Evolutionary conservation across 2,888 invertebrate species (phyloP), one percentile per base, ranked within the genome.

Genomic region (Omphaloscelis lunosa): DNA sequence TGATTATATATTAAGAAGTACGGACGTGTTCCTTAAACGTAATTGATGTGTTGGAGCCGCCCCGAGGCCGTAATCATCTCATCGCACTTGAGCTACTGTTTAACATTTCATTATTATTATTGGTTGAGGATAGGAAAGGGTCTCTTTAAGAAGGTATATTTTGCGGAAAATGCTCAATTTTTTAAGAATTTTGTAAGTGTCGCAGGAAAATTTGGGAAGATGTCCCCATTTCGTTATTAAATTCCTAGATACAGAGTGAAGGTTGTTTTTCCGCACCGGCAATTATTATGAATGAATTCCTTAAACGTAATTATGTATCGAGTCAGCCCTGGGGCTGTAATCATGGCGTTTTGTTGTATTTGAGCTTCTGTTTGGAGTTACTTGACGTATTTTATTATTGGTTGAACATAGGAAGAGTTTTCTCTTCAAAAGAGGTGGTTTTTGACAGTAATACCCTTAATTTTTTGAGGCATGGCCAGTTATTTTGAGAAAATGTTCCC

Each of bases 31-130:
- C 81, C 89, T 91, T 88, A 88, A 88, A 85, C 68, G 86, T 92
- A 92, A 92, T 93, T 62, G 91, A 90, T 83, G 84, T 75, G 85
- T 85, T 86, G 85, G 89, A 85, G 83, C 89, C 87, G 83, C 89
- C 90, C 91, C 81, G 80, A 72, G 92, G 92, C 86, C 80, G 84
- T 87, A 93, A 93, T 93, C 91, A 92, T 88, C 86, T 84, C 89
- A 90, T 89, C 89, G 89, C 88, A 88, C 87, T 89, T 88, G 63
- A 72, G 91, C 92, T 92, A 91, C 93, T 89, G 90, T 88, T 82
- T 85, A 53, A 39, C 53, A 39, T 71, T 41, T 27, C 56, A 59
- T 66, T 61, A 75, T 66, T 61, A 75, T 75, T 39, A 58, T 85
- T 23, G 58, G 34, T 3, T 53, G 3, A 27, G n/a, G 41, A 41